phyloP scores from a whole-genome alignment of 37 sponge, comb jelly and placozoan genomes.

The Bolinopsis microptera region DNA sequence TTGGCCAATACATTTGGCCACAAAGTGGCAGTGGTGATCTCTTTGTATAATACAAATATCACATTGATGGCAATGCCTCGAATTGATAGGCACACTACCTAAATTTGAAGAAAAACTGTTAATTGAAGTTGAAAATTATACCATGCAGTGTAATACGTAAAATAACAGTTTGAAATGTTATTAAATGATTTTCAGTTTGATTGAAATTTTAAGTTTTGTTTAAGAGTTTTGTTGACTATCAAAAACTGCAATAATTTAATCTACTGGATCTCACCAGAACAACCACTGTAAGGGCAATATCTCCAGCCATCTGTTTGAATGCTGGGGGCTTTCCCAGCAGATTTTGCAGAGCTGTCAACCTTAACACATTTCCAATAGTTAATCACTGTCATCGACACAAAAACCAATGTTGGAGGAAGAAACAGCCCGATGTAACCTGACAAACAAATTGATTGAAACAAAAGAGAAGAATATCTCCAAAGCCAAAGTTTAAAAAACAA shows the following conservation, averaged over 20 bases:
- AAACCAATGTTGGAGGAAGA: background rate
- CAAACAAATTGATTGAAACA: too few species aligned
- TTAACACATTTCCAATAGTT: conserved; percentile 19
- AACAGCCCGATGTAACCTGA: background rate
- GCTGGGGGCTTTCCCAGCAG: background rate
- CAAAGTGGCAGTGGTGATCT: conserved; percentile 58
- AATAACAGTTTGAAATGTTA: too few species aligned
- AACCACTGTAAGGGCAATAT: conserved; percentile 20
- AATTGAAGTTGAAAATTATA: too few species aligned
- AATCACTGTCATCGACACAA: background rate
- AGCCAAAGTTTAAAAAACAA: too few species aligned
- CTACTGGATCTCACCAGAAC: background rate
- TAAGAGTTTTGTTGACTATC: too few species aligned
- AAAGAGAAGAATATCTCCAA: background rate
- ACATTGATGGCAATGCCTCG: conserved; percentile 28
- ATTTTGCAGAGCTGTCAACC: background rate
- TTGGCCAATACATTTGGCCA: background rate
- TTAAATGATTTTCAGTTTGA: too few species aligned
- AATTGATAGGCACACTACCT: conserved; percentile 20
- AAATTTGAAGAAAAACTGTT: background rate
- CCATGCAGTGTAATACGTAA: too few species aligned
- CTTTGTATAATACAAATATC: conserved; percentile 17
- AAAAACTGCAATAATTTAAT: too few species aligned
- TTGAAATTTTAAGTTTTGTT: too few species aligned
- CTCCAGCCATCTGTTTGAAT: conserved; percentile 50